These are phyloP conservation scores for Onchidella celtica DNA, from an alignment of 2,888 invertebrate species.

Conservation along the genomic window DNA sequence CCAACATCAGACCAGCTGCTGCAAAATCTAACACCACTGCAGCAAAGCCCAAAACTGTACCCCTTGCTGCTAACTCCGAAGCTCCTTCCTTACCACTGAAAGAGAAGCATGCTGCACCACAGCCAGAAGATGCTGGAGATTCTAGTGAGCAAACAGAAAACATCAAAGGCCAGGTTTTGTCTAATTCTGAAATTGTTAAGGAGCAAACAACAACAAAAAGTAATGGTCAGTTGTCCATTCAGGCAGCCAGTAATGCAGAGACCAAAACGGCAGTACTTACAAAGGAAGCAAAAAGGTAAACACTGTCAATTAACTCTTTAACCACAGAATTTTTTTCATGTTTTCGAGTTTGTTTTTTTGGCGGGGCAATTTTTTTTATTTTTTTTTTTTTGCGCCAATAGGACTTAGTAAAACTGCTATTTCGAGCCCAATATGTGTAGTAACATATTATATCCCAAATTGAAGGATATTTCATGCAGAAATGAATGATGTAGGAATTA, in stretches of 20 bases:
- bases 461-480: no score
- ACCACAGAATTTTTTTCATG: no score
- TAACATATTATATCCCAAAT: no score
- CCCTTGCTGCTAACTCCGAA: neutral
- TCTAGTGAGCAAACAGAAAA: neutral
- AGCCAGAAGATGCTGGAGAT: neutral
- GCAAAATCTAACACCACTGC: slow-evolving; percentile 1
- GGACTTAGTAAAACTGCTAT: no score
- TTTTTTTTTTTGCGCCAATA: no score
- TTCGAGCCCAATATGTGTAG: no score
- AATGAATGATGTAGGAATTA: no score
- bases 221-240: no score
- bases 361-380: no score
- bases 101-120: neutral
- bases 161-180: neutral
- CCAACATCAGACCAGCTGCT: slow-evolving; percentile 36
- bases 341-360: no score
- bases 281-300: slow-evolving; percentile 20
- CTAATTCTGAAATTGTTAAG: neutral
- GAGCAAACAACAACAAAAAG: no score
- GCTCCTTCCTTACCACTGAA: neutral
- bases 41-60: neutral
- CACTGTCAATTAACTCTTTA: no score
- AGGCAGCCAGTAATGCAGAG: neutral
- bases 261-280: neutral